Evolutionary conservation across 2,113 vertebrate genomes (phyloP).

Genomic region (Cephalopterus ornatus): DNA sequence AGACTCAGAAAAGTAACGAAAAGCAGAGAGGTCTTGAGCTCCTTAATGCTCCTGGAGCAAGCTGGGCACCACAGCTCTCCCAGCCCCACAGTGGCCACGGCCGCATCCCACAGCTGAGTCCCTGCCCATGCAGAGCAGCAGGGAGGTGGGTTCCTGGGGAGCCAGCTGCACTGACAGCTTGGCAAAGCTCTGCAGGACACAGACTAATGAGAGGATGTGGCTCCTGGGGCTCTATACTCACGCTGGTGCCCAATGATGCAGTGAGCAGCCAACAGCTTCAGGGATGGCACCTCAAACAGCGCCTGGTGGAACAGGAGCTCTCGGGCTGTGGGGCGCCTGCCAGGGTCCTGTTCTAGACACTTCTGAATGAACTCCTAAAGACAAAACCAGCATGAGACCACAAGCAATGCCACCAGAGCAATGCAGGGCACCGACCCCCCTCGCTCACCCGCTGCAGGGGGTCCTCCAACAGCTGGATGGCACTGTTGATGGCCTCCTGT

Average conservation of each 20-base stretch:
- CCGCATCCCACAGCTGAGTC: rapidly evolving
- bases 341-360: constrained; percentile 91
- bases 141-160: background rate
- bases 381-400: background rate
- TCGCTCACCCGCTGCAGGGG: constrained; percentile 89
- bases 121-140: background rate
- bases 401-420: rapidly evolving
- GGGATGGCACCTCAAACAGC: constrained; percentile 92
- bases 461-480: constrained; percentile 96
- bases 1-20: background rate
- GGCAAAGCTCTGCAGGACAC: background rate
- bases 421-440: rapidly evolving
- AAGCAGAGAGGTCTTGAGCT: background rate
- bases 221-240: constrained; percentile 72
- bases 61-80: rapidly evolving
- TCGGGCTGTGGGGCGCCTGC: constrained; percentile 87
- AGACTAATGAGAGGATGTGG: rapidly evolving
- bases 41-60: background rate
- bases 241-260: constrained; percentile 96
- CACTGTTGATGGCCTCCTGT: constrained; percentile 97
- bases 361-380: constrained; percentile 96
- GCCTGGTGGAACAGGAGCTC: constrained; percentile 96
- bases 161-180: background rate
- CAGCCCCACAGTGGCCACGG: background rate
- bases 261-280: constrained; percentile 95